phyloP scores from a whole-genome alignment of 2,797 vertebrate genomes.

The Oreortyx pictus region DNA sequence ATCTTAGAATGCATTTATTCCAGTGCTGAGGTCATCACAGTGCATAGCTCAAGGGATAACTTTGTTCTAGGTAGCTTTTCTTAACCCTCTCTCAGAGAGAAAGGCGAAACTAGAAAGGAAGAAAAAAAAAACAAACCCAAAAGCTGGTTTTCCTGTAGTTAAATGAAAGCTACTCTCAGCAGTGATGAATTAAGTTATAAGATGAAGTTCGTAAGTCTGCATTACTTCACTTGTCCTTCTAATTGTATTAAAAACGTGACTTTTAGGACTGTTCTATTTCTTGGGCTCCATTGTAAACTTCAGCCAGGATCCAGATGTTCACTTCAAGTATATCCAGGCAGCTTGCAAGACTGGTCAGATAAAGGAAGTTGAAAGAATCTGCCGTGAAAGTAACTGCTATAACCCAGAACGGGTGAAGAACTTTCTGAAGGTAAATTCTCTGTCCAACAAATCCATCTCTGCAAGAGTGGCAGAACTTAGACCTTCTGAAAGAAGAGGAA shows the following conservation, averaged over 20 bases:
- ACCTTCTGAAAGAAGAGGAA: background rate
- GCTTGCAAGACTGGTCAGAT: constrained; percentile 91
- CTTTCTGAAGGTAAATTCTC: constrained; percentile 84
- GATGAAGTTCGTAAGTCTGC: background rate
- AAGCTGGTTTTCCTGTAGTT: background rate
- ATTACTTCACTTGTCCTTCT: background rate
- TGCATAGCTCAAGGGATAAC: background rate
- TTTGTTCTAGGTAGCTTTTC: background rate
- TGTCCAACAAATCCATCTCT: background rate
- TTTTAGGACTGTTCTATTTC: constrained; percentile 90
- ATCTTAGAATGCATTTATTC: background rate
- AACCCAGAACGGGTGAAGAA: constrained; percentile 89
- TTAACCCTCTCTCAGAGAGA: background rate
- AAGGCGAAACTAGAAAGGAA: background rate
- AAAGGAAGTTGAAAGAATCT: constrained; percentile 90
- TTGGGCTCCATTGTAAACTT: constrained; percentile 93
- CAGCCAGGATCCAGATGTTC: constrained; percentile 91
- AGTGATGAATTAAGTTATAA: background rate
- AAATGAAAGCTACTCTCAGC: background rate
- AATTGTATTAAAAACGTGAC: constrained; percentile 1
- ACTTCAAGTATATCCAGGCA: constrained; percentile 92
- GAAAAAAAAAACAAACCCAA: background rate
- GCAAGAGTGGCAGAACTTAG: background rate
- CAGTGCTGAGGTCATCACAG: background rate
- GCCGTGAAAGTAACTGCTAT: constrained; percentile 89